A percentile compares a stretch with the other conserved stretches of the same genome.
Conservation (phyloP, 2,113 vertebrate genomes). For the Burhinus oedicnemus region DNA sequence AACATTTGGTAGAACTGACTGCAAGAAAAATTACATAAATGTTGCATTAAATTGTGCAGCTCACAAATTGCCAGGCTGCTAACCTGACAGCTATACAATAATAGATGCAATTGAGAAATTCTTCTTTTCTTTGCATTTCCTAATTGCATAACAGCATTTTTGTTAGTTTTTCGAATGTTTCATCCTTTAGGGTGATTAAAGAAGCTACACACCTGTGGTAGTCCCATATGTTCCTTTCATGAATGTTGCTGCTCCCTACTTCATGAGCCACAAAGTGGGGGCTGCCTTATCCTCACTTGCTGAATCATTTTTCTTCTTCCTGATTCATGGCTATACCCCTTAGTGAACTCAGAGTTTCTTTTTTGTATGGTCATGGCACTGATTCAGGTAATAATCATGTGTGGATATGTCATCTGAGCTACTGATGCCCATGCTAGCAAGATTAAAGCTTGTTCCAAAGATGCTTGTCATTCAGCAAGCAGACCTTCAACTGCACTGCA, state of each 20-base stretch:
- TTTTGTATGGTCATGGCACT: neutral
- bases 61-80: neutral
- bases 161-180: neutral
- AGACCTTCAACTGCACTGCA: neutral
- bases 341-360: neutral
- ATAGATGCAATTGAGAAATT: neutral
- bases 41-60: neutral
- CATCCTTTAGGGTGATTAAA: neutral
- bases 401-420: neutral
- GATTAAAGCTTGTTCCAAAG: neutral
- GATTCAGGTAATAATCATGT: neutral
- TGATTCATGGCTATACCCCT: neutral
- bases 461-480: neutral
- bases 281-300: neutral
- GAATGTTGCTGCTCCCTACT: neutral
- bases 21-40: neutral
- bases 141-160: neutral
- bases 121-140: neutral
- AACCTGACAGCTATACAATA: neutral
- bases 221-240: neutral
- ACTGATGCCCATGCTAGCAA: accelerated
- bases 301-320: neutral
- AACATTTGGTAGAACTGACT: neutral
- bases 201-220: neutral
- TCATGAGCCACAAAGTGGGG: too few relatives aligned